Evolutionary conservation across 2,797 vertebrate genomes (phyloP).

Genomic region (Echiichthys vipera): DNA sequence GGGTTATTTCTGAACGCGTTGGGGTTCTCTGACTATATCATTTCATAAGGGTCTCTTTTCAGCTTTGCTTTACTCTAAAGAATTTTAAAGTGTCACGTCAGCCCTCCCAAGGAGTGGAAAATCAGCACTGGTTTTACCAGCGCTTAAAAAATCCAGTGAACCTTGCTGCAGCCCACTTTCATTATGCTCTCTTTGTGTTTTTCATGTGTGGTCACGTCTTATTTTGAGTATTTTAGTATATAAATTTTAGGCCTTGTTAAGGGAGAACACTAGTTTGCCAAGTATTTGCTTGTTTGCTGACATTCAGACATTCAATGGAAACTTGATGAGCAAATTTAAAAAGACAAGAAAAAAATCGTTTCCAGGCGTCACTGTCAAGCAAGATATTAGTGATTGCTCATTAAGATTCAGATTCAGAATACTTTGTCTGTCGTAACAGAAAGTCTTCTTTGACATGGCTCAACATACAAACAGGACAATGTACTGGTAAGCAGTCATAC

Average conservation of each 20-base stretch:
- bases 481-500: too few species aligned
- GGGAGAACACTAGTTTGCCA: constrained; percentile 34
- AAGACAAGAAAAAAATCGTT: constrained; percentile 20
- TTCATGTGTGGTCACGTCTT: constrained; percentile 37
- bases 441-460: too few species aligned
- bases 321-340: constrained; percentile 32
- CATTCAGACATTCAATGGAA: constrained; percentile 45
- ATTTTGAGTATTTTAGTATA: too few species aligned
- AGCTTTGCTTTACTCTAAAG: constrained; percentile 8
- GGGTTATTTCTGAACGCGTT: background rate
- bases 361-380: constrained; percentile 15
- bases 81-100: constrained; percentile 11
- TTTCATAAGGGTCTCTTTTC: constrained; percentile 12
- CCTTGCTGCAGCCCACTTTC: constrained; percentile 24
- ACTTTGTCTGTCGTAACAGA: too few species aligned
- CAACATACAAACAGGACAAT: too few species aligned
- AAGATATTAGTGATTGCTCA: constrained; percentile 2
- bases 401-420: too few species aligned
- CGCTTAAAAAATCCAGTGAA: constrained; percentile 24
- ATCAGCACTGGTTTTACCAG: constrained; percentile 41
- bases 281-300: constrained; percentile 51
- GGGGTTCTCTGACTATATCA: background rate
- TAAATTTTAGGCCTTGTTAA: constrained; percentile 36
- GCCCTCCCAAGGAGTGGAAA: constrained; percentile 35
- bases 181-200: constrained; percentile 32